Evolutionary conservation across 2,888 invertebrate genomes (phyloP), one percentile per base, ranked within the genome.

Genomic region (Drosophila sordidapex): DNA sequence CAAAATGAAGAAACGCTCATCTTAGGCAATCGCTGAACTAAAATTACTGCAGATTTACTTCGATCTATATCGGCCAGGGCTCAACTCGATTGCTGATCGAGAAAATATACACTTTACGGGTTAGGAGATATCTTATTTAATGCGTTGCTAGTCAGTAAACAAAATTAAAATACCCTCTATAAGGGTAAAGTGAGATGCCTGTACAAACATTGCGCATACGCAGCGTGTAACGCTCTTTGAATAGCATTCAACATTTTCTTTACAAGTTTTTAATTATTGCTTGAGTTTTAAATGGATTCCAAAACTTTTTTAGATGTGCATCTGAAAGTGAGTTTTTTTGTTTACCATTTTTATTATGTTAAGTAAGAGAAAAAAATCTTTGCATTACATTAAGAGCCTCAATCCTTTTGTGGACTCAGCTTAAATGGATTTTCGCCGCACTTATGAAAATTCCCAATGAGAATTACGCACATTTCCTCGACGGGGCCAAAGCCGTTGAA

Each of bases 381-480:
- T 56, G 10, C 31, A 13, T 48, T 15, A 11, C 21, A 48, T 35
- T 25, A 25, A 53, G 25, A 53, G 53, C 10, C 21, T 0, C 33
- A 15, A 15, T 35, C 58, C 35, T n/a, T 11, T 33, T 38, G 33
- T 48, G 53, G 11, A 33, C 56, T n/a, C 8, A 13, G 27, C 33
- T 69, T 53, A 43, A 43, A 43, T 49, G 51, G 49, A 33, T 43
- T 54, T 18, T 10, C 51, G 25, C 49, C 36, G 2, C 31, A 53
- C 58, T 49, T 59, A 27, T 70, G 51, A 27, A 38, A 4, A 56
- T 54, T 33, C 33, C 6, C 46, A 53, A 13, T 43, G 25, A 59
- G 58, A 63, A 63, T 63, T 63, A 48, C 52, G 53, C 54, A 64
- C 48, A 58, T 35, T 53, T 53, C 7, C 52, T 43, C 51, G 15